phyloP scores from a whole-genome alignment of 2,888 invertebrate genomes.

The Anthoptus insignis region DNA sequence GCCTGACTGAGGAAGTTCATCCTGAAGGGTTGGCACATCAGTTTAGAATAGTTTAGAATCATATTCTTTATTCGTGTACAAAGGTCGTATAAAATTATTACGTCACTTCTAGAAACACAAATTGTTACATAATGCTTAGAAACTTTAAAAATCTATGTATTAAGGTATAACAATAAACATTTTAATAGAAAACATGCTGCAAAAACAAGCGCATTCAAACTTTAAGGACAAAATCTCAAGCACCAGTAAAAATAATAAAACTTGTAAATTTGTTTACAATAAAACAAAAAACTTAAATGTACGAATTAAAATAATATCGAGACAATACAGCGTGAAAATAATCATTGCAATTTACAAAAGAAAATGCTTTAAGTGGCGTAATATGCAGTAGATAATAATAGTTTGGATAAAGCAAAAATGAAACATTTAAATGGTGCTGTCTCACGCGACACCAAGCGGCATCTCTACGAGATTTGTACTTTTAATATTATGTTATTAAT shows the following conservation, averaged over 20 bases:
- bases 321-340: slow-evolving; percentile 22
- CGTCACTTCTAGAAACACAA: too few relatives aligned
- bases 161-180: neutral
- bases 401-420: slow-evolving; percentile 22
- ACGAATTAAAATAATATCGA: neutral
- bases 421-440: slow-evolving; percentile 57
- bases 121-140: too few relatives aligned
- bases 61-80: too few relatives aligned
- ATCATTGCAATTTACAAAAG: slow-evolving; percentile 2
- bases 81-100: too few relatives aligned
- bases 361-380: slow-evolving; percentile 17
- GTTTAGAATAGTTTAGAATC: too few relatives aligned
- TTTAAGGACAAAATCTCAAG: neutral
- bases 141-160: too few relatives aligned
- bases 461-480: slow-evolving; percentile 37
- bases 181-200: neutral
- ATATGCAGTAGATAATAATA: slow-evolving; percentile 3
- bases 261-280: neutral
- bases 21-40: too few relatives aligned
- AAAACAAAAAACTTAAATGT: neutral
- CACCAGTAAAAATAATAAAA: neutral
- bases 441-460: slow-evolving; percentile 61
- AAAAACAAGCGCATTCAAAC: neutral
- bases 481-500: slow-evolving; percentile 4
- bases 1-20: too few relatives aligned